Percentiles rank a stretch among this genome's conserved stretches.
Evolutionary conservation across 2,113 vertebrate species (phyloP).

Genomic region (Fulmarus glacialis): DNA sequence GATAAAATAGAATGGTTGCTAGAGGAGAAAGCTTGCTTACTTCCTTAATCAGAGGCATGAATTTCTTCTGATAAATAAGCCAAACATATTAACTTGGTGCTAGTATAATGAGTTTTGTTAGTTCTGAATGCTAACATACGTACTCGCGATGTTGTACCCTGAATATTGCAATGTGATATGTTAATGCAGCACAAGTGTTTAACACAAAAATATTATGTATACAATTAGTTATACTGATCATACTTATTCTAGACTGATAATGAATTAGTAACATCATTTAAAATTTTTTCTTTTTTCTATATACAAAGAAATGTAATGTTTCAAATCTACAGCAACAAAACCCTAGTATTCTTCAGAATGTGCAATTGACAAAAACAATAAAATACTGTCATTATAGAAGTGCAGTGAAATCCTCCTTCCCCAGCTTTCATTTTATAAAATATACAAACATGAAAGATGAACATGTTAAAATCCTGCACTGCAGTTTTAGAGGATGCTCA

Average conservation of each 20-base stretch:
- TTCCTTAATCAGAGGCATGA: not conserved
- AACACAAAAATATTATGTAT: not conserved
- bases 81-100: not conserved
- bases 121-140: not conserved
- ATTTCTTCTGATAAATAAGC: not conserved
- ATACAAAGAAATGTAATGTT: not conserved
- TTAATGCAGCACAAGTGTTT: not conserved
- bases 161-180: not conserved
- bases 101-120: not conserved
- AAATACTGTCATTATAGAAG: not conserved
- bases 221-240: not conserved
- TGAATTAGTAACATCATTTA: not conserved
- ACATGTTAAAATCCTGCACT: not conserved
- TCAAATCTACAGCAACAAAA: not conserved
- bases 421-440: not conserved
- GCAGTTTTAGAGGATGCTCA: not conserved
- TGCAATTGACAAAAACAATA: not conserved
- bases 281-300: not conserved
- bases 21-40: not conserved
- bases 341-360: not conserved
- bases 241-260: not conserved
- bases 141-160: not conserved
- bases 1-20: not conserved
- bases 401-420: not conserved
- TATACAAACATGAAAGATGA: not conserved